A percentile compares a stretch with the other conserved stretches of the same genome.
Evolutionary conservation across 2,888 invertebrate genomes (phyloP).

Genomic region (Horisme vitalbata): DNA sequence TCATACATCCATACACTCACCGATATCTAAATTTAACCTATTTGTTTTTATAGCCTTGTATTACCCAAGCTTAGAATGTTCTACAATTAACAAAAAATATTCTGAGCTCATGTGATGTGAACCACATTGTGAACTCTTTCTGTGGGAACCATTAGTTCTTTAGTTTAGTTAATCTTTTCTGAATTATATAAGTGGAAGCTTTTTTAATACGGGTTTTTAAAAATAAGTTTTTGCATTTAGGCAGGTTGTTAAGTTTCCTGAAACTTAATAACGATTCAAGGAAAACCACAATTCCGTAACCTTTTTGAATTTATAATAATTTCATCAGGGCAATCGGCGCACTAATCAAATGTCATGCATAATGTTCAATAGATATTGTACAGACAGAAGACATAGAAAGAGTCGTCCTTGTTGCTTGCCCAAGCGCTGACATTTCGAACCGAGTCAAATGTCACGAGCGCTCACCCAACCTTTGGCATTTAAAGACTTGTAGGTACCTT

Average conservation of each 20-base stretch:
- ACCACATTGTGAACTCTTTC: slow-evolving; percentile 10
- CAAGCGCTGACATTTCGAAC: slow-evolving; percentile 78
- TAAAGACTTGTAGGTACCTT: slow-evolving; percentile 40
- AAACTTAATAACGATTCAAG: slow-evolving; percentile 64
- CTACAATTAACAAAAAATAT: slow-evolving; percentile 37
- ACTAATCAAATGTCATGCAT: slow-evolving; percentile 78
- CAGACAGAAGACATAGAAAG: slow-evolving; percentile 75
- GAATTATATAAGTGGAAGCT: slow-evolving; percentile 7
- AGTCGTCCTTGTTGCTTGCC: slow-evolving; percentile 80
- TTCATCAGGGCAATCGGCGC: slow-evolving; percentile 63
- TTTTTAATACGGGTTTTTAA: slow-evolving; percentile 18
- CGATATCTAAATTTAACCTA: slow-evolving; percentile 44
- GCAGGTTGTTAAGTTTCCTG: slow-evolving; percentile 55
- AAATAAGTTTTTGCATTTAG: slow-evolving; percentile 39
- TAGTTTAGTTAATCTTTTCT: slow-evolving; percentile 2
- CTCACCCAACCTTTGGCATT: slow-evolving; percentile 77
- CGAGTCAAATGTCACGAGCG: slow-evolving; percentile 79
- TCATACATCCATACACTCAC: slow-evolving; percentile 38
- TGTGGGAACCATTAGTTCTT: slow-evolving; percentile 24
- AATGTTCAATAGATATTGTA: slow-evolving; percentile 60
- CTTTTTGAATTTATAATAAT: slow-evolving; percentile 71
- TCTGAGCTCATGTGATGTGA: slow-evolving; percentile 11
- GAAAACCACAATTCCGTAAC: slow-evolving; percentile 73
- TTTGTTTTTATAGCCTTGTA: slow-evolving; percentile 47
- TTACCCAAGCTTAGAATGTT: slow-evolving; percentile 43